Evolutionary conservation across 2,888 invertebrate genomes (phyloP).

Genomic region (Nomada fabriciana): DNA sequence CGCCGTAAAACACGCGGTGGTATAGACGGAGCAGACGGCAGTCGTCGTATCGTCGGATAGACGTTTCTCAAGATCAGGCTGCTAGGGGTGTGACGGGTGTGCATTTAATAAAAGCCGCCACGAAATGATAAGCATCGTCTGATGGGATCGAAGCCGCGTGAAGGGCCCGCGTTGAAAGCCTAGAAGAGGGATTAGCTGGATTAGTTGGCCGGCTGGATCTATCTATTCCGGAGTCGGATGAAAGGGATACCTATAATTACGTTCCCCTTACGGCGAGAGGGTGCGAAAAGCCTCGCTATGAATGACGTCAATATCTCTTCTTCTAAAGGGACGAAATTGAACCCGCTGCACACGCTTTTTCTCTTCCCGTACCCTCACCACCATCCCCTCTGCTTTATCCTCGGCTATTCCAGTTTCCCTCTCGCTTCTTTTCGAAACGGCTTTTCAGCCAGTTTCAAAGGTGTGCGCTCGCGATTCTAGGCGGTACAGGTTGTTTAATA

Average conservation of each 20-base stretch:
- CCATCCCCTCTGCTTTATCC: not conserved
- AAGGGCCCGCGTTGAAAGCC: slow-evolving; percentile 60
- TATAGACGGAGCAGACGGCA: not conserved
- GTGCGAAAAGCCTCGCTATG: slow-evolving; percentile 72
- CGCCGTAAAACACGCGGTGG: not conserved
- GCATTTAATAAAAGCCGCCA: slow-evolving; percentile 67
- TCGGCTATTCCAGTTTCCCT: not conserved
- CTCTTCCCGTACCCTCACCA: not conserved
- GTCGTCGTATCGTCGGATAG: not conserved
- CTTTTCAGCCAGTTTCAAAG: slow-evolving; percentile 53
- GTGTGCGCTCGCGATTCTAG: slow-evolving; percentile 13
- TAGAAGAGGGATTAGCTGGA: slow-evolving; percentile 71
- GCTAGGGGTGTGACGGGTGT: slow-evolving; percentile 14
- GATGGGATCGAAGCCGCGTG: slow-evolving; percentile 54
- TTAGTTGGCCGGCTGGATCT: slow-evolving; percentile 67
- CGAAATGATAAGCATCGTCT: slow-evolving; percentile 61
- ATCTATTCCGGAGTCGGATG: slow-evolving; percentile 68
- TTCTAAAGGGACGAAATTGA: slow-evolving; percentile 73
- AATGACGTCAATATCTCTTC: slow-evolving; percentile 75
- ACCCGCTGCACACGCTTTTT: slow-evolving; percentile 56
- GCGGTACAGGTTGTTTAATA: slow-evolving; percentile 30
- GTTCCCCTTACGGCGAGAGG: slow-evolving; percentile 71
- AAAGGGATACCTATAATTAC: slow-evolving; percentile 77
- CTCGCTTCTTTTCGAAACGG: slow-evolving; percentile 42
- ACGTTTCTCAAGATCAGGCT: slow-evolving; percentile 8